Base-by-base conservation (phyloP, 2,888 invertebrate genomes). In the Ophraella communa region DNA sequence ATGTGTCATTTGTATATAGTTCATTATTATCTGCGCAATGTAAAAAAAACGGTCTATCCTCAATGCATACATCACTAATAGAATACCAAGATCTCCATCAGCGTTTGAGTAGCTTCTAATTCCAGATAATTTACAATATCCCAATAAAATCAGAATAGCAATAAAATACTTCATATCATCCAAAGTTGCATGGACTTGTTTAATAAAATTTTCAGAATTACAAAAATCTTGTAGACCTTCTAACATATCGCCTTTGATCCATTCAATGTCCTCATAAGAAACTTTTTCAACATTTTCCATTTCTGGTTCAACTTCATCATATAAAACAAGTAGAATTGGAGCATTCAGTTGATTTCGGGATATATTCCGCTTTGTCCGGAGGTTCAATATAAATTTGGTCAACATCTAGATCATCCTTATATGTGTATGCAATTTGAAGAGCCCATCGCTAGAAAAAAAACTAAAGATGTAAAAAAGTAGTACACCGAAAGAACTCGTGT, bases 361-460 rank as follows among this genome's bases (percentile, higher is more conserved):
- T 51, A 65, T 44, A 42, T 66, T 68, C 57, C 39, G 21, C 21
- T 14, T n/a, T 17, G 17, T 65, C 52, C 23, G 65, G 65, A 33
- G 51, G 51, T 23, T 51, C 51, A 7, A 51, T 51, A n/a, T 51
- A 11, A 51, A 51, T 51, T 51, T 51, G 51, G 51, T 51, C 20
- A 10, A 45, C n/a, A 35, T 66, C 62, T 45, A 14, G 17, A 45
- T 45, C 1, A 44, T 66, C 66, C 10, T 42, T 42, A 52, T 64
- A 64, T 1, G 61, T n/a, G n/a, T n/a, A n/a, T n/a, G n/a, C 64
- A 23, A 66, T 66, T 54, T 64, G 54, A n/a, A 63, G 14, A 66
- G 27, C 33, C 63, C 54, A 51, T 44, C 23, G 47, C 66, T 66
- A 53, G 17, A 64, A 64, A 21, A 56, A 52, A 60, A 57, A 63